Conservation (phyloP, 1,140 invertebrate genomes). For the Rhopalosiphum padi region DNA sequence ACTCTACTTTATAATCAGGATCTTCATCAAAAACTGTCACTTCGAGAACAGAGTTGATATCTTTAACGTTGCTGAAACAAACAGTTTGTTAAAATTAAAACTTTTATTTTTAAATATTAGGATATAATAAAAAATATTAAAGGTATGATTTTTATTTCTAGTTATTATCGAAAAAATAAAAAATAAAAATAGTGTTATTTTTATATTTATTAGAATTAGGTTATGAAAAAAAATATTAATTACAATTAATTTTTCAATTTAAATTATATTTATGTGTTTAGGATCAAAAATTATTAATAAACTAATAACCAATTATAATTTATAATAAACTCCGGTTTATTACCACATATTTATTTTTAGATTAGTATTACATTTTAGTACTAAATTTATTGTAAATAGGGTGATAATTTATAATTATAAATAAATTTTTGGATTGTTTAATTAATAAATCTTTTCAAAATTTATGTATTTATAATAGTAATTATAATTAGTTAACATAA, state of each 20-base stretch:
- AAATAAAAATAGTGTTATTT: neutral
- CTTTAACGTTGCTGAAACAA: constrained; percentile 86
- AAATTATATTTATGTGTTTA: neutral
- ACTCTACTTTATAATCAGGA: constrained; percentile 96
- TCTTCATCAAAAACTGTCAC: constrained; percentile 99
- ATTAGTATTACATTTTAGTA: no score
- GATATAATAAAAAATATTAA: neutral
- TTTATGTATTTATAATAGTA: neutral
- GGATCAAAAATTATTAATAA: neutral
- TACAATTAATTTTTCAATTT: neutral
- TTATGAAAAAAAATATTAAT: neutral
- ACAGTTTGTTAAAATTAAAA: neutral
- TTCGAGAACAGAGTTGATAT: constrained; percentile 95
- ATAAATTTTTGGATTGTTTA: neutral
- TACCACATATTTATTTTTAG: no score
- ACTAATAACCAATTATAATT: no score
- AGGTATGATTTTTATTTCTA: neutral
- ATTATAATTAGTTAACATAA: neutral
- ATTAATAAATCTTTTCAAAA: neutral
- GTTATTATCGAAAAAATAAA: neutral
- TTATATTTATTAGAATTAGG: neutral
- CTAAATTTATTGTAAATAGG: no score
- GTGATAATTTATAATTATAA: no score
- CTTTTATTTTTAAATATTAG: neutral
- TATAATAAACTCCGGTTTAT: no score